These are phyloP conservation scores for Hippoglossus stenolepis DNA, from an alignment of 2,113 vertebrate genomes.

Conservation along the genomic window DNA sequence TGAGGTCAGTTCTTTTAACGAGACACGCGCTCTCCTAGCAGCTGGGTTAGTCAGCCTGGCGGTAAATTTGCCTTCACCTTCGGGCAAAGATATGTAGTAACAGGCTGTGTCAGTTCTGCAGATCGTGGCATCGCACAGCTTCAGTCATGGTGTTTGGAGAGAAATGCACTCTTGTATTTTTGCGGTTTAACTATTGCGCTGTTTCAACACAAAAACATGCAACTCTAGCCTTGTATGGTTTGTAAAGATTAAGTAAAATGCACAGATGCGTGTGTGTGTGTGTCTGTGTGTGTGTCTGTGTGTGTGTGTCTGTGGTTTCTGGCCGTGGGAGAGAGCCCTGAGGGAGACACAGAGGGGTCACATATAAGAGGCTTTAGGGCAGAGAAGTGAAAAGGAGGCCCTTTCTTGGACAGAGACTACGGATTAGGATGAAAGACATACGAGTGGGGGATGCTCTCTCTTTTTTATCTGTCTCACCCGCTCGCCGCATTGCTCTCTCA, in stretches of 20 bases:
- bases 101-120: conserved; percentile 62
- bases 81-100: conserved; percentile 54
- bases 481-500: conserved; percentile 58
- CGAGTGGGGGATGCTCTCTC: conserved; percentile 73
- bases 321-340: conserved; percentile 72
- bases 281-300: conserved; percentile 28
- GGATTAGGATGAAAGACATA: conserved; percentile 79
- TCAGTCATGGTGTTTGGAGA: conserved; percentile 10
- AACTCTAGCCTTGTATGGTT: conserved; percentile 4
- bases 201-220: conserved; percentile 23
- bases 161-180: conserved; percentile 33
- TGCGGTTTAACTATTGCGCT: neutral
- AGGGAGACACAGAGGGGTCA: conserved; percentile 72
- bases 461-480: conserved; percentile 66
- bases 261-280: conserved; percentile 42
- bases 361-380: conserved; percentile 81
- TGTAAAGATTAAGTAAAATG: conserved; percentile 28
- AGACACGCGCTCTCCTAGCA: conserved; percentile 73
- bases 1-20: conserved; percentile 77
- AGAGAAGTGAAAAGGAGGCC: conserved; percentile 81
- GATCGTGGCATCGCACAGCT: conserved; percentile 24
- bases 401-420: conserved; percentile 78
- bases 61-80: conserved; percentile 71
- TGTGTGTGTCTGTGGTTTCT: conserved; percentile 45
- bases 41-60: conserved; percentile 76